A percentile compares a stretch with the other conserved stretches of the same genome.
Evolutionary conservation across 2,113 vertebrate genomes (phyloP).

Genomic region (Fregata magnificens): DNA sequence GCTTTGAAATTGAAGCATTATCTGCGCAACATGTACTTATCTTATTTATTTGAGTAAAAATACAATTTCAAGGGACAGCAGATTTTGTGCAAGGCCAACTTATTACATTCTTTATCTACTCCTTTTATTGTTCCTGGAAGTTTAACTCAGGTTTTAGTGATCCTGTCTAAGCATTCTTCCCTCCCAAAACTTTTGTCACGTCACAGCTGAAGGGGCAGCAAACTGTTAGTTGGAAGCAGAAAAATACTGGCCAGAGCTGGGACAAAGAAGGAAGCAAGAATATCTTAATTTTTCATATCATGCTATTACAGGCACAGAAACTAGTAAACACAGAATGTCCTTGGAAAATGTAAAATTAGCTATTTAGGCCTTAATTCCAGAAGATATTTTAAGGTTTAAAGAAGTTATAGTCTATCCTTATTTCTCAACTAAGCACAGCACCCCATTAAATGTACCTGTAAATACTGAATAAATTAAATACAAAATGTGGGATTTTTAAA

Average conservation of each 20-base stretch:
- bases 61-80: not conserved
- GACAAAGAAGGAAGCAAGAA: not conserved
- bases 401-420: not conserved
- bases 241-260: not conserved
- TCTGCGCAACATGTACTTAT: not conserved
- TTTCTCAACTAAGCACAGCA: not conserved
- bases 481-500: not conserved
- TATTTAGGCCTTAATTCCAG: not conserved
- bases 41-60: not conserved
- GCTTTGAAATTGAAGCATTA: not conserved
- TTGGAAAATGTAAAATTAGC: not conserved
- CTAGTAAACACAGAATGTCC: not conserved
- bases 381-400: not conserved
- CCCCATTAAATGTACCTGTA: not conserved
- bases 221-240: not conserved
- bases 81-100: not conserved
- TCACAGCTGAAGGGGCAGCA: not conserved
- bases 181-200: accelerated
- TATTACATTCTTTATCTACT: not conserved
- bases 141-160: not conserved
- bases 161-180: not conserved
- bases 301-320: not conserved
- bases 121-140: not conserved
- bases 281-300: not conserved
- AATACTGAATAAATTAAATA: not conserved